phyloP scores from a whole-genome alignment of 2,113 vertebrate species.

The Buteo buteo region DNA sequence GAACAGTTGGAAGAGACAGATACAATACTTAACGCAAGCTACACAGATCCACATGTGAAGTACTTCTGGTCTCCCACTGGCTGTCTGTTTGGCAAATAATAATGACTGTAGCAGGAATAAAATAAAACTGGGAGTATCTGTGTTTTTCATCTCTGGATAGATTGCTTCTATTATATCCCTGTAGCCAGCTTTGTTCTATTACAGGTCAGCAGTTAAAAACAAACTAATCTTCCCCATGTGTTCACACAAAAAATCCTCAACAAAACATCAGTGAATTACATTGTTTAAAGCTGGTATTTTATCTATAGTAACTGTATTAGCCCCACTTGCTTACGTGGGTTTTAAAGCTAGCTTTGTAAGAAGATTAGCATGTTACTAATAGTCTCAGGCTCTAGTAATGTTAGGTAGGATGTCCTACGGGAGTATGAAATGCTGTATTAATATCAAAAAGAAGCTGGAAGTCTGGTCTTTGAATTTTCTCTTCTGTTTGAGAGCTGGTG shows the following conservation, averaged over 20 bases:
- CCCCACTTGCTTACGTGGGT: slow-evolving; percentile 28
- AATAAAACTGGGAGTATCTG: not conserved
- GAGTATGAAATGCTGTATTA: not conserved
- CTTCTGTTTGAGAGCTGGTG: not conserved
- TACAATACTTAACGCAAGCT: not conserved
- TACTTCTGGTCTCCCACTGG: not conserved
- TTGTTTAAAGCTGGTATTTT: slow-evolving; percentile 43
- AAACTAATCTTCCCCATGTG: not conserved
- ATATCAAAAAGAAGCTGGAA: not conserved
- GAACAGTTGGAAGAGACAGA: not conserved
- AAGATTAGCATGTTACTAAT: slow-evolving; percentile 19
- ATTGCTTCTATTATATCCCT: not conserved
- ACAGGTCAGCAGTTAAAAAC: not conserved
- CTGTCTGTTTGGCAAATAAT: not conserved
- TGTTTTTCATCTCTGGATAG: not conserved
- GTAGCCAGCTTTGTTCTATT: not conserved
- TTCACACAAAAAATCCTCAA: not conserved
- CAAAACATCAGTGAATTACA: not conserved
- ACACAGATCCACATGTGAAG: not conserved
- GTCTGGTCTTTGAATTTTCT: not conserved
- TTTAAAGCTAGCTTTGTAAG: slow-evolving; percentile 56
- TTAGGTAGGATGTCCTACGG: not conserved
- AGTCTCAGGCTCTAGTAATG: not conserved
- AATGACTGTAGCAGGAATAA: not conserved
- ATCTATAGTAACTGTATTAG: slow-evolving; percentile 46